Percentiles rank a stretch among this genome's conserved stretches.
Evolutionary conservation across 1,140 invertebrate genomes (phyloP).

Genomic region (Metopolophium dirhodum): DNA sequence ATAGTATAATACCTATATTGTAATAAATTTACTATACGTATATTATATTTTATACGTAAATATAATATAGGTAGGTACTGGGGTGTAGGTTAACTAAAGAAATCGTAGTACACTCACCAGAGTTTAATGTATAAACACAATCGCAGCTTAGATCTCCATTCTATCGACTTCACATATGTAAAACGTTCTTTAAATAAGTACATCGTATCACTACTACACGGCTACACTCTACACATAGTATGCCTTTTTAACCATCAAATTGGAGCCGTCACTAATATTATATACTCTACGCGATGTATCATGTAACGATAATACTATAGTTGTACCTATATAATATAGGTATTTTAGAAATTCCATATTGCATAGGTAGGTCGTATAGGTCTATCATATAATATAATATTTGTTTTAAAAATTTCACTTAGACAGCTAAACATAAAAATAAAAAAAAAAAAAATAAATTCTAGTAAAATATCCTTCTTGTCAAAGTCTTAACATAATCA

Average conservation of each 20-base stretch:
- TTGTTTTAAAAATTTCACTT: neutral
- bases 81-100: neutral
- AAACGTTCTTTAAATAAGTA: neutral
- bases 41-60: neutral
- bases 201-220: neutral
- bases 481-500: no score
- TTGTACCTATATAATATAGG: no score
- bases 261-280: neutral
- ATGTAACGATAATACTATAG: no score
- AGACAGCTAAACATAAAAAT: neutral
- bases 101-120: neutral
- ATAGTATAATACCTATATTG: no score
- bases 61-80: neutral
- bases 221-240: neutral
- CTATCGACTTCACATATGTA: neutral
- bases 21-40: no score
- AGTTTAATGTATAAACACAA: neutral
- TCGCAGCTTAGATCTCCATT: neutral
- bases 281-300: neutral
- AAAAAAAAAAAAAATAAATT: neutral
- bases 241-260: neutral
- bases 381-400: neutral
- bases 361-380: no score
- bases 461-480: neutral
- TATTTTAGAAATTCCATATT: no score